Evolutionary conservation across 2,888 invertebrate genomes (phyloP).

Genomic region (Sarcophaga variegata): DNA sequence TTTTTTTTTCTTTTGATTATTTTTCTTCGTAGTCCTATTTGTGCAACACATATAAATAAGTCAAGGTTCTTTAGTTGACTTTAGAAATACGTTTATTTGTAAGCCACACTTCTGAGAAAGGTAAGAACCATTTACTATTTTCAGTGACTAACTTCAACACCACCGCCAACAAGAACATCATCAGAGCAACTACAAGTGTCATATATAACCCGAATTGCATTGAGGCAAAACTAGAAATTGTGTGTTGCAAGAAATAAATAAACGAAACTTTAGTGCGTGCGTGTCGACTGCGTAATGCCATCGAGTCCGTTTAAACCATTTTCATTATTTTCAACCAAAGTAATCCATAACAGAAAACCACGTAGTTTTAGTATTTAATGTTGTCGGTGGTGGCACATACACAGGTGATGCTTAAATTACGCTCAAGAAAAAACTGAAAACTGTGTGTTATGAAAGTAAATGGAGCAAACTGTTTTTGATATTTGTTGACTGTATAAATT

Average conservation of each 20-base stretch:
- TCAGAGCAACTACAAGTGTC: slow-evolving; percentile 60
- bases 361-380: neutral
- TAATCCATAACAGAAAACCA: slow-evolving; percentile 6
- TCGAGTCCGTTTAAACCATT: slow-evolving; percentile 41
- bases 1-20: neutral
- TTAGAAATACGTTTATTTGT: slow-evolving; percentile 32
- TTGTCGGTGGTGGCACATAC: neutral
- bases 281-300: slow-evolving; percentile 38
- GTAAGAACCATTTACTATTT: slow-evolving; percentile 29
- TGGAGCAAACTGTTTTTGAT: no score
- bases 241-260: slow-evolving; percentile 3
- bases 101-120: slow-evolving; percentile 38
- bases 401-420: slow-evolving; percentile 27
- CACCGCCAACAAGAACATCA: slow-evolving; percentile 40
- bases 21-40: neutral
- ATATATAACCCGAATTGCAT: slow-evolving; percentile 42
- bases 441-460: no score
- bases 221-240: neutral
- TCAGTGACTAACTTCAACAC: slow-evolving; percentile 54
- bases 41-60: slow-evolving; percentile 48
- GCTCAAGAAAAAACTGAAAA: neutral
- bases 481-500: no score
- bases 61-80: slow-evolving; percentile 49
- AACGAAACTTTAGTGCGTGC: slow-evolving; percentile 50
- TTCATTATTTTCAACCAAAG: slow-evolving; percentile 33